Conservation (phyloP, 2,113 vertebrate genomes). For the Eurystomus gularis region DNA sequence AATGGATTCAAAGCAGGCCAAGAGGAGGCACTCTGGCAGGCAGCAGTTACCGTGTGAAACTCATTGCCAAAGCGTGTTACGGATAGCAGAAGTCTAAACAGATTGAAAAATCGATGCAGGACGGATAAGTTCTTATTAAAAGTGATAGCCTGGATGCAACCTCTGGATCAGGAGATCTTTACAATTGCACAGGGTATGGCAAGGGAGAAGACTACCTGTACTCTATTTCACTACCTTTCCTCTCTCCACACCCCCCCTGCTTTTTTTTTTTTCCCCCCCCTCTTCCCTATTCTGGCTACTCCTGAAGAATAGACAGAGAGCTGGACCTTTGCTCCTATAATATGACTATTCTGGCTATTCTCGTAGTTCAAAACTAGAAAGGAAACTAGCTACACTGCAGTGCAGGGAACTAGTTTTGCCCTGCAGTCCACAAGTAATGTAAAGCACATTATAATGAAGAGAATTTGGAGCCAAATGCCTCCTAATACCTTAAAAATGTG, state of each 20-base stretch:
- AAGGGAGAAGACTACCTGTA: neutral
- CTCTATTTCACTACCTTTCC: neutral
- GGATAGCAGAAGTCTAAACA: conserved; percentile 51
- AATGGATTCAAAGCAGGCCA: conserved; percentile 20
- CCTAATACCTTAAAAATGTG: neutral
- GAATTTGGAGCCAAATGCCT: neutral
- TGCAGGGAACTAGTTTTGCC: neutral
- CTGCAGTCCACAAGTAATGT: neutral
- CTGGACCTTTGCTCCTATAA: neutral
- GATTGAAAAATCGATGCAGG: conserved; percentile 54
- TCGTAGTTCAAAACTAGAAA: conserved; percentile 20
- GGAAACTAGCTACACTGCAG: neutral
- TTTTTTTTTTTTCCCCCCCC: neutral
- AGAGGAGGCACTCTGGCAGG: neutral
- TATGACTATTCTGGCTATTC: conserved; percentile 17
- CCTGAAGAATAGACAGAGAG: neutral
- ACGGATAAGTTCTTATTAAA: conserved; percentile 52
- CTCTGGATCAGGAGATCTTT: conserved; percentile 26
- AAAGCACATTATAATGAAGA: neutral
- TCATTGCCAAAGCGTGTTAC: conserved; percentile 28
- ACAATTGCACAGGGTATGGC: neutral
- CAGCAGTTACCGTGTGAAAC: conserved; percentile 11
- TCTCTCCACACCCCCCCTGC: no score
- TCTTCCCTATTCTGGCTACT: neutral
- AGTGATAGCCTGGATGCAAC: conserved; percentile 36